These are phyloP conservation scores for Catocala fraxini DNA, from an alignment of 2,888 invertebrate species.

Conservation along the genomic window DNA sequence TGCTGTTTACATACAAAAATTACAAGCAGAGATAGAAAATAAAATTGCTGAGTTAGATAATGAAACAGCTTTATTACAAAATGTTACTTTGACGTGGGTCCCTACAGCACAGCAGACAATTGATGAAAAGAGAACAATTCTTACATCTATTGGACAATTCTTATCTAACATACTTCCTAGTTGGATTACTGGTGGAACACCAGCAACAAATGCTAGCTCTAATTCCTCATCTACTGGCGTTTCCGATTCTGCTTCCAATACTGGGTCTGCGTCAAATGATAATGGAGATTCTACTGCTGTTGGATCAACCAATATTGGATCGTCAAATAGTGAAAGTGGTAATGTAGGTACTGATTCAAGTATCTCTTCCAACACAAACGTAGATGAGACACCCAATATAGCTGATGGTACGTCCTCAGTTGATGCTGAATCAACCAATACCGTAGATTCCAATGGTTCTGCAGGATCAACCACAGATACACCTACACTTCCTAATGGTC, in stretches of 20 bases:
- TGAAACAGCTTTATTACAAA: constrained; percentile 68
- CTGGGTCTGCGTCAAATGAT: not conserved
- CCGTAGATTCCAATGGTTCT: not conserved
- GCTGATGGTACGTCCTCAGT: not conserved
- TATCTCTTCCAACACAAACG: not conserved
- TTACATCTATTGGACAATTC: constrained; percentile 68
- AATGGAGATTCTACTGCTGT: not conserved
- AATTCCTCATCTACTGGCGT: constrained; percentile 2
- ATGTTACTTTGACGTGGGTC: constrained; percentile 67
- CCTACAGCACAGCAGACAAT: constrained; percentile 63
- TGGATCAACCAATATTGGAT: constrained; percentile 1
- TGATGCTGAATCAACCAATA: constrained; percentile 2
- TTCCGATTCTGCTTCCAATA: not conserved
- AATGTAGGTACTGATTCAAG: not conserved
- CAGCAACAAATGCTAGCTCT: constrained; percentile 7
- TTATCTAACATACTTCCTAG: constrained; percentile 70
- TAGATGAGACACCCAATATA: not conserved
- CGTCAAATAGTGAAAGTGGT: not conserved
- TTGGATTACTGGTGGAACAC: constrained; percentile 62
- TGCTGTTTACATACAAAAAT: constrained; percentile 65
- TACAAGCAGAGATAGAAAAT: constrained; percentile 65
- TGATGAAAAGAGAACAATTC: constrained; percentile 69
- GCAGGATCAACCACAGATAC: too few relatives aligned
- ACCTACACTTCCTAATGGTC: not conserved
- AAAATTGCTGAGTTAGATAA: constrained; percentile 76